Conservation (phyloP, 2,113 vertebrate species). For the Pituophis catenifer region DNA sequence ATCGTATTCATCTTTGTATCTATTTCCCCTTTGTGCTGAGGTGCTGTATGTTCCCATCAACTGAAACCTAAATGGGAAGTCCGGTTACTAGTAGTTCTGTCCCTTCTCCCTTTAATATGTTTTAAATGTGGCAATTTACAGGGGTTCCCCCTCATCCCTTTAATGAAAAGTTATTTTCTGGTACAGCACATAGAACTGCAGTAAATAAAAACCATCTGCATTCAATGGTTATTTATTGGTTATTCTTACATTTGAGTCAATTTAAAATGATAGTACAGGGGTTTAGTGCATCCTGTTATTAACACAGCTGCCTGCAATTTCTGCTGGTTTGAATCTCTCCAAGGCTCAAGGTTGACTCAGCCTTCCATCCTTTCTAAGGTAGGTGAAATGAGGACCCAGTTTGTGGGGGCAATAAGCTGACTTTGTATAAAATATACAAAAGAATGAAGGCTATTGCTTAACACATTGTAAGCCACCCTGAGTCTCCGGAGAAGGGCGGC, state of each 20-base stretch:
- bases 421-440: no score
- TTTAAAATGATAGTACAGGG: no score
- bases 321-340: no score
- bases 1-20: not conserved
- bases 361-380: no score
- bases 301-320: no score
- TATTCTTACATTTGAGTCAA: not conserved
- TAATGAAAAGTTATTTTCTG: not conserved
- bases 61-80: constrained; percentile 7
- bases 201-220: not conserved
- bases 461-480: no score
- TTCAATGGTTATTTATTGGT: not conserved
- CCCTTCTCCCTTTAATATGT: not conserved
- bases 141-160: not conserved
- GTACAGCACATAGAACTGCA: not conserved
- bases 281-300: no score
- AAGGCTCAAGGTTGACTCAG: no score
- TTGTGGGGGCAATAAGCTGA: no score
- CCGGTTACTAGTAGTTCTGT: constrained; percentile 10
- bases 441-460: no score
- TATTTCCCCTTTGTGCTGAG: not conserved
- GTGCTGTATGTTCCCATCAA: constrained; percentile 14
- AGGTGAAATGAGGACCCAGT: no score
- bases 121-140: not conserved
- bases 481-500: no score